A percentile compares a stretch with the other conserved stretches of the same genome.
Evolutionary conservation across 2,113 vertebrate genomes (phyloP).

Genomic region (Erythrocercus mccallii): DNA sequence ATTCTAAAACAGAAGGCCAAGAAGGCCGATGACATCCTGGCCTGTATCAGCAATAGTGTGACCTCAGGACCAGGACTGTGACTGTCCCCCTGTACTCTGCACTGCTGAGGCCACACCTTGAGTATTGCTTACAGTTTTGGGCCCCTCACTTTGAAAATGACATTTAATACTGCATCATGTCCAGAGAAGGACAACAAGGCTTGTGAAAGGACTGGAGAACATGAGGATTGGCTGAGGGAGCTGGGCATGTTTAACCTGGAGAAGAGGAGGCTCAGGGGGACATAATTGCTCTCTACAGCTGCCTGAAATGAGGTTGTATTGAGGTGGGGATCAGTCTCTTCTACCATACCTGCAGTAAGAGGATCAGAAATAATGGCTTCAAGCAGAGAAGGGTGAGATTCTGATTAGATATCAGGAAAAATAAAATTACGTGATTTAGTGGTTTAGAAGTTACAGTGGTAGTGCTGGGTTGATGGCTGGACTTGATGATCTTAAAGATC

Average conservation of each 20-base stretch:
- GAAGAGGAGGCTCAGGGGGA: background rate
- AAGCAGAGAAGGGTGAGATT: background rate
- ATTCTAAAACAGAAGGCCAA: background rate
- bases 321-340: background rate
- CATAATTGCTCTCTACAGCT: too few relatives aligned
- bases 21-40: background rate
- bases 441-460: background rate
- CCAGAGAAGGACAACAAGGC: background rate
- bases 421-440: background rate
- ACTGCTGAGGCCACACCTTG: background rate
- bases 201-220: background rate
- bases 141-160: background rate
- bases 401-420: background rate
- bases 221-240: background rate
- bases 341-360: background rate
- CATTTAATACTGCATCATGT: background rate
- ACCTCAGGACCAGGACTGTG: background rate
- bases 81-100: background rate
- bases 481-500: background rate
- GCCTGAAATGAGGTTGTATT: background rate
- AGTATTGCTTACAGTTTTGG: background rate
- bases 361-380: background rate
- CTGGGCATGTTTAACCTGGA: background rate
- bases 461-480: background rate
- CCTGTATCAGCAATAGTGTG: background rate